Conservation (phyloP, 1,140 invertebrate genomes). For the Microplitis mediator region DNA sequence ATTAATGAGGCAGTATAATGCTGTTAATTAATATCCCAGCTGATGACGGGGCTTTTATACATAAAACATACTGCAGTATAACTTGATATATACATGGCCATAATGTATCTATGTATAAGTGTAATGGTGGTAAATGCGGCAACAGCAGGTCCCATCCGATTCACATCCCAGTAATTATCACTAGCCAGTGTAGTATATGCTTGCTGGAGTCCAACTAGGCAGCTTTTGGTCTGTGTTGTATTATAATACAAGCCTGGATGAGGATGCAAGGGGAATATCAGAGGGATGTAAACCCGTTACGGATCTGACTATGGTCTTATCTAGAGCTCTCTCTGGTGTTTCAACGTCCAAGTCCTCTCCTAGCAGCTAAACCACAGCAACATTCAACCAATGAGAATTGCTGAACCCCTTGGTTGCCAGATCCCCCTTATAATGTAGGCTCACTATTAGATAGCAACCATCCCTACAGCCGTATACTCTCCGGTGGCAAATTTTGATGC, state of each 20-base stretch:
- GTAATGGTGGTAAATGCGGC: background rate
- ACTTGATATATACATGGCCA: background rate
- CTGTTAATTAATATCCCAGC: slow-evolving; percentile 26
- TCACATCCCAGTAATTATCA: slow-evolving; percentile 9
- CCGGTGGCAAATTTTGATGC: background rate
- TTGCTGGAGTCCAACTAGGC: too few species aligned
- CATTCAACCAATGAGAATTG: background rate
- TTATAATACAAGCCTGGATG: too few species aligned
- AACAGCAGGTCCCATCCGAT: slow-evolving; percentile 8
- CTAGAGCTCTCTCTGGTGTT: background rate
- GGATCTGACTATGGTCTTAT: background rate
- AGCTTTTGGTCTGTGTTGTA: too few species aligned
- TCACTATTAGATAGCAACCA: background rate
- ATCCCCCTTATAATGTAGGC: background rate
- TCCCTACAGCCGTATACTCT: background rate
- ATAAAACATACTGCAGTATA: background rate
- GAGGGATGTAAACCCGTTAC: slow-evolving; percentile 2
- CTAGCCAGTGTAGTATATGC: background rate
- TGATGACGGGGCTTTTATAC: background rate
- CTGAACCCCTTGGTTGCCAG: background rate
- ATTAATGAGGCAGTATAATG: slow-evolving; percentile 23
- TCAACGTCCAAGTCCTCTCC: background rate
- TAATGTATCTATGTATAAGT: background rate
- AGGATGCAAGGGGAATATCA: background rate
- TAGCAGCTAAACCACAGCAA: background rate